Evolutionary conservation across 2,888 invertebrate species (phyloP).

Genomic region (Kryphioiulus occultus): DNA sequence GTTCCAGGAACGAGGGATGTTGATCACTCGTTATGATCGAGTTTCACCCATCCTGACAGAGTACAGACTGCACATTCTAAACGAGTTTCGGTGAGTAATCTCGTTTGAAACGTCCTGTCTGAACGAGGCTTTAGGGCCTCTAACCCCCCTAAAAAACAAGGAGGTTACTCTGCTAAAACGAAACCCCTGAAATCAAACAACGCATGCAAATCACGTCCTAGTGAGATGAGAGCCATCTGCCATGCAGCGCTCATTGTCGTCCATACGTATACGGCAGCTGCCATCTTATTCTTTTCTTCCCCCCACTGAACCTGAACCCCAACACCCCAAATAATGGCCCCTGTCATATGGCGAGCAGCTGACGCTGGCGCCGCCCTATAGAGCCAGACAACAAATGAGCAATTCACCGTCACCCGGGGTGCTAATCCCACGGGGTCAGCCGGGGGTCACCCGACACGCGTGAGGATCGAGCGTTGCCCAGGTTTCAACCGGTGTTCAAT

Average conservation of each 20-base stretch:
- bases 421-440: neutral
- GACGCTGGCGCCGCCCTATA: neutral
- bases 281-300: neutral
- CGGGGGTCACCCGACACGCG: neutral
- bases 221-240: neutral
- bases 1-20: too few relatives aligned
- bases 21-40: too few relatives aligned
- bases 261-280: neutral
- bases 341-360: slow-evolving; percentile 14
- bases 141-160: too few relatives aligned
- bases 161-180: too few relatives aligned
- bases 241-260: neutral
- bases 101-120: too few relatives aligned
- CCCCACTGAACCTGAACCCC: neutral
- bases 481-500: neutral
- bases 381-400: slow-evolving; percentile 25
- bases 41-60: too few relatives aligned
- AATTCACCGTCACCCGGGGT: slow-evolving; percentile 1
- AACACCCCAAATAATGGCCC: neutral
- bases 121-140: too few relatives aligned
- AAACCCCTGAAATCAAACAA: too few relatives aligned
- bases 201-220: too few relatives aligned
- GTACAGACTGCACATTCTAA: too few relatives aligned
- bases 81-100: too few relatives aligned
- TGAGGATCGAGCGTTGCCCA: neutral